Evolutionary conservation across 2,797 vertebrate genomes (phyloP).

Genomic region (Siniperca scherzeri): DNA sequence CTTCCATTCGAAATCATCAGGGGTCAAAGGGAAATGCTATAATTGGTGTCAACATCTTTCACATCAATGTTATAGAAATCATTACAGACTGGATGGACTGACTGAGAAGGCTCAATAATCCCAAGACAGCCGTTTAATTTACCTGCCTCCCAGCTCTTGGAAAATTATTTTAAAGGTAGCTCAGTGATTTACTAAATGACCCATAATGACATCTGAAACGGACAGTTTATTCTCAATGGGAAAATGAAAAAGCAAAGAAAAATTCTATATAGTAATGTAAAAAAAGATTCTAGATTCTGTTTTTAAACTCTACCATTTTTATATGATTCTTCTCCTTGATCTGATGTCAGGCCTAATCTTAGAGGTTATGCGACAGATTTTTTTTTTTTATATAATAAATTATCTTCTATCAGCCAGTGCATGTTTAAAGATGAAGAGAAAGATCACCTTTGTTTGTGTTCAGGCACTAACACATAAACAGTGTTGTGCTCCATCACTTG

Average conservation of each 20-base stretch:
- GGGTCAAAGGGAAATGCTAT: constrained; percentile 69
- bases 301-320: background rate
- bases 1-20: constrained; percentile 35
- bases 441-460: constrained; percentile 56
- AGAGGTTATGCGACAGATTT: background rate
- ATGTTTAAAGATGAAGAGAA: constrained; percentile 52
- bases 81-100: constrained; percentile 64
- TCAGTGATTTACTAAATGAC: constrained; percentile 81
- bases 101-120: constrained; percentile 68
- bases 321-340: constrained; percentile 7
- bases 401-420: constrained; percentile 21
- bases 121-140: constrained; percentile 61
- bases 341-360: constrained; percentile 28
- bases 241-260: constrained; percentile 16
- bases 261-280: background rate
- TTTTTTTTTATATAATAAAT: constrained; percentile 17
- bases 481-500: constrained; percentile 54
- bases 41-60: constrained; percentile 76
- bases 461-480: constrained; percentile 39
- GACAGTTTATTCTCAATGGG: constrained; percentile 51
- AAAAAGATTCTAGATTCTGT: background rate
- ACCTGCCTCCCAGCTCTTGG: constrained; percentile 62
- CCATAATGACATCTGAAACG: constrained; percentile 66
- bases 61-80: constrained; percentile 76
- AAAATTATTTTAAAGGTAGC: constrained; percentile 76